Evolutionary conservation across 1,140 invertebrate genomes (phyloP), one percentile per base, ranked within the genome.

Genomic region (Bombyx mandarina): DNA sequence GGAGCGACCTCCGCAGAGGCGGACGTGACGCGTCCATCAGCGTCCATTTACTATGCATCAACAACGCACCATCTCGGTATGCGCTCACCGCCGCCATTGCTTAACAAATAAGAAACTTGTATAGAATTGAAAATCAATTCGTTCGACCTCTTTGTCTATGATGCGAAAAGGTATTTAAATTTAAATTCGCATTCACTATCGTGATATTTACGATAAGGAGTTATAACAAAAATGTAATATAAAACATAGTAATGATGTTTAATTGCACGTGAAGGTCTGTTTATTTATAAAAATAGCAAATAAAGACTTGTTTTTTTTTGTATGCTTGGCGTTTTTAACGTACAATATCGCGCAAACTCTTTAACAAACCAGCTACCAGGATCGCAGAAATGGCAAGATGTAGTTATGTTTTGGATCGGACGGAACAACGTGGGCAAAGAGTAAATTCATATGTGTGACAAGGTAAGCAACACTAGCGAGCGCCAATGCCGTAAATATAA

Each of bases 321-420:
- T 18, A 18, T 53, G 22, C 26, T 66, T 66, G 62, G 63, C 58
- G 56, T 50, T 55, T 35, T 35, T 35, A 35, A 35, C 54, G 61
- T 61, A 63, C 70, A 73, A 71, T 75, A 78, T 66, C 77, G 68
- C 74, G 75, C 71, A 78, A 79, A 82, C 82, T 83, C 81, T 82
- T 84, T 82, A 75, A 81, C 80, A 82, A 82, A 77, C 69, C 66
- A 77, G 75, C 67, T 86, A 86, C 79, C 67, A 86, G 81, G 82
- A 78, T 69, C 57, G 58, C 69, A 86, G 76, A 81, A 71, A 54
- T 51, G 60, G 44, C 52, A 58, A 68, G 71, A 55, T 67, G 66
- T 66, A 51, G 8, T 35, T 35, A 58, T 48, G 50, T 62, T 57
- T 66, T 57, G 60, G 47, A 58, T 55, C 62, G 61, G 61, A 55